Evolutionary conservation across 2,797 vertebrate genomes (phyloP).

Genomic region (Uromys caudimaculatus): DNA sequence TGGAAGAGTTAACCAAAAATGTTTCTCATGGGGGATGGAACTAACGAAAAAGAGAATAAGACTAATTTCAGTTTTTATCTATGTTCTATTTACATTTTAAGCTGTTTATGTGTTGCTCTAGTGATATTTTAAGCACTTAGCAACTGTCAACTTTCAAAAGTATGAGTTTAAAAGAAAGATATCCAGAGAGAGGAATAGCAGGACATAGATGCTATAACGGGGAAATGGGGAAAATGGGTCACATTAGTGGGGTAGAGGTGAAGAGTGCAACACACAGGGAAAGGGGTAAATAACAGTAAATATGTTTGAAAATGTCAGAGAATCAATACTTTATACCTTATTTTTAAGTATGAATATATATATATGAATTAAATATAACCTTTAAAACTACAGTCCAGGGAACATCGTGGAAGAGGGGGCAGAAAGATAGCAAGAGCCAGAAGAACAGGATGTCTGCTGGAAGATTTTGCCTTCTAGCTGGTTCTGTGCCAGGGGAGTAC

Average conservation of each 20-base stretch:
- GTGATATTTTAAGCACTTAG: neutral
- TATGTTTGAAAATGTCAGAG: neutral
- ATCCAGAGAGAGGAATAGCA: neutral
- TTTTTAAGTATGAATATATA: neutral
- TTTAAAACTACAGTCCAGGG: neutral
- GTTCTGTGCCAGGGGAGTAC: neutral
- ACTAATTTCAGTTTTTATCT: neutral
- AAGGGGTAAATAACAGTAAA: neutral
- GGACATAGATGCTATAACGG: too few species aligned
- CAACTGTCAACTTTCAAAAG: neutral
- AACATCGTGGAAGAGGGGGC: neutral
- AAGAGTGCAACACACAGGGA: neutral
- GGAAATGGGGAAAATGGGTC: neutral
- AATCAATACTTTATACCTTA: neutral
- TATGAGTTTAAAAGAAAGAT: neutral
- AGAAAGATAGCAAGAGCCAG: neutral
- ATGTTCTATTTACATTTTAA: slow-evolving; percentile 9
- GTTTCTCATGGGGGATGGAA: neutral
- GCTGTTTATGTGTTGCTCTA: neutral
- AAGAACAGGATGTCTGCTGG: neutral
- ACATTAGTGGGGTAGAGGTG: too few species aligned
- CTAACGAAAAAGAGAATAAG: neutral
- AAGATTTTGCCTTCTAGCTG: neutral
- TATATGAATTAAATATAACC: neutral
- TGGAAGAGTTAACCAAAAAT: neutral